These are phyloP conservation scores for Heteronetta atricapilla DNA, from an alignment of 2,113 vertebrate species.

Conservation along the genomic window DNA sequence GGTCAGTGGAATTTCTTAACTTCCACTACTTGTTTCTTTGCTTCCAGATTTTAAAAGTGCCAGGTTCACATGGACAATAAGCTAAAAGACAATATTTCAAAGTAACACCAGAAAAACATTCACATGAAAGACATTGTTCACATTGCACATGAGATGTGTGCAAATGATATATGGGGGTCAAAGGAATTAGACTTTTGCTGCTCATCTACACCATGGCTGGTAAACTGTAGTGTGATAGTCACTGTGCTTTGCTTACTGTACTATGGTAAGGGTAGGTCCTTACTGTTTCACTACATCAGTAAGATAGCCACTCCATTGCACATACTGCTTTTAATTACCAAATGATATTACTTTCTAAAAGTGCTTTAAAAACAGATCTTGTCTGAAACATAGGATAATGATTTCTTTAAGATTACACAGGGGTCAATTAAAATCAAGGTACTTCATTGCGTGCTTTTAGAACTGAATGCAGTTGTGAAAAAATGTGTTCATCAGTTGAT, in stretches of 20 bases:
- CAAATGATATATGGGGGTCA: not conserved
- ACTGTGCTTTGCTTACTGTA: not conserved
- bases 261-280: not conserved
- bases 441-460: not conserved
- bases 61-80: not conserved
- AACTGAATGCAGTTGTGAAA: not conserved
- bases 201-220: not conserved
- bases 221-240: not conserved
- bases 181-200: not conserved
- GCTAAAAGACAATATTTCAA: not conserved
- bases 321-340: not conserved
- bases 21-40: conserved; percentile 10
- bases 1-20: conserved; percentile 40
- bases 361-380: not conserved
- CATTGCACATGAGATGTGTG: not conserved
- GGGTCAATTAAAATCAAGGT: conserved; percentile 6
- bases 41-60: not conserved
- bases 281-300: not conserved
- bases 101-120: not conserved
- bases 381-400: not conserved
- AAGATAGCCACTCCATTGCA: not conserved
- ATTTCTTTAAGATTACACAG: not conserved
- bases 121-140: not conserved
- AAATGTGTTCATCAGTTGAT: not conserved
- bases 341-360: not conserved